Base-by-base conservation (phyloP, 2,888 invertebrate genomes). In the Adelognathus sp. region DNA sequence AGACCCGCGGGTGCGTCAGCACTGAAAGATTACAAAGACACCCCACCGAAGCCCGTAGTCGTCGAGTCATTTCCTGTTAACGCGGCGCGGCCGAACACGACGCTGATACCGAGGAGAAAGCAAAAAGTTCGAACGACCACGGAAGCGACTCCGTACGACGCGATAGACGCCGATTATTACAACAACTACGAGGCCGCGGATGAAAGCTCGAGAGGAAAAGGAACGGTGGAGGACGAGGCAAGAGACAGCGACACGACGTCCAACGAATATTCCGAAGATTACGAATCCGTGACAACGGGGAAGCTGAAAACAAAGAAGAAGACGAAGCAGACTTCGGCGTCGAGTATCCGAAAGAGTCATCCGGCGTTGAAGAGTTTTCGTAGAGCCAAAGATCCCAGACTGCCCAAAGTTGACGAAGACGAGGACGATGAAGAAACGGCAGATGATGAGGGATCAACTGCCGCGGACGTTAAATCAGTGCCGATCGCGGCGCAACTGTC, bases 151-250 rank as follows among this genome's bases (percentile, higher is more conserved):
- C 75, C 79, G 0, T 79, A 79, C 50, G 79, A 79, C 56, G 75
- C 76, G 2, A 33, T 79, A 4, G 79, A 79, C 16, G 50, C 54
- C 2, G 79, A 79, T 58, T 79, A 79, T 39, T 79, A 79, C 61
- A 67, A 78, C 5, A 54, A 56, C 63, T 66, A 71, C 16, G 71
- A 79, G n/a, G 11, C 9, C 9, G 16, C 14, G 1, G 27, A 70
- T 0, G 21, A 54, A 7, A 72, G 7, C 31, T 4, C 18, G 7
- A 67, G 18, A 11, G 50, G 4, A 7, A 21, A 21, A 39, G 16
- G 14, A 29, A 61, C 14, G 11, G 46, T 27, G 7, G 21, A 2
- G 3, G 33, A 50, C 7, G 9, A 36, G 7, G 11, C 14, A 0
- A 9, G 44, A 24, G 39, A 60, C 3, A 5, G 3, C 2, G 14